Evolutionary conservation across 2,888 invertebrate species (phyloP).

Genomic region (Bellardia pandia): DNA sequence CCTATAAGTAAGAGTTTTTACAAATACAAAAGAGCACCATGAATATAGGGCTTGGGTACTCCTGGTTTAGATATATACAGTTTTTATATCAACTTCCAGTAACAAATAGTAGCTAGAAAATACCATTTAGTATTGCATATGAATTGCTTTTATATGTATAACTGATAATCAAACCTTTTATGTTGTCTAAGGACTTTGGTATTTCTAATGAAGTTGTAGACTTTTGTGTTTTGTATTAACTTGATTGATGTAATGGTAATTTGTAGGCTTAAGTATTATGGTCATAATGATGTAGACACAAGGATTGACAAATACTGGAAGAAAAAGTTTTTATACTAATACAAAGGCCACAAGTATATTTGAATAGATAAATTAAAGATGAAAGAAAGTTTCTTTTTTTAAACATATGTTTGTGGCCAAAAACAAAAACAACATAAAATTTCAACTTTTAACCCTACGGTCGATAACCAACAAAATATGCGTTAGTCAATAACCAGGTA

Average conservation of each 20-base stretch:
- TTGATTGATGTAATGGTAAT: slow-evolving; percentile 24
- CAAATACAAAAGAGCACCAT: too few species aligned
- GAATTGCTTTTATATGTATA: neutral
- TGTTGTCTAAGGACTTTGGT: neutral
- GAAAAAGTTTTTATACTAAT: neutral
- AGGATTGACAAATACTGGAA: neutral
- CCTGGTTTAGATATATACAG: neutral
- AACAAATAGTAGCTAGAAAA: neutral
- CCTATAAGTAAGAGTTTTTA: too few species aligned
- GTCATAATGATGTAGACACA: slow-evolving; percentile 21
- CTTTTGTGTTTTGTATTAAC: neutral
- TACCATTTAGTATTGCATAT: neutral
- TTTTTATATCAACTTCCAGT: neutral
- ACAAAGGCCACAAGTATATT: neutral
- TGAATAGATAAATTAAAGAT: slow-evolving; percentile 5
- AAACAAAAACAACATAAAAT: too few species aligned
- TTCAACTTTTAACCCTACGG: too few species aligned
- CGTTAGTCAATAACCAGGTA: too few species aligned
- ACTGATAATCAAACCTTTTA: neutral
- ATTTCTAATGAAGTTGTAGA: neutral
- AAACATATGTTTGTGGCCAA: too few species aligned
- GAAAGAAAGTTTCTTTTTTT: neutral
- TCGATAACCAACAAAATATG: too few species aligned
- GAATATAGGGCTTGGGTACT: too few species aligned
- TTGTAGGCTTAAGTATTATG: slow-evolving; percentile 21